Evolutionary conservation across 2,113 vertebrate genomes (phyloP), one percentile per base, ranked within the genome.

Genomic region (Megaceryle torquata): DNA sequence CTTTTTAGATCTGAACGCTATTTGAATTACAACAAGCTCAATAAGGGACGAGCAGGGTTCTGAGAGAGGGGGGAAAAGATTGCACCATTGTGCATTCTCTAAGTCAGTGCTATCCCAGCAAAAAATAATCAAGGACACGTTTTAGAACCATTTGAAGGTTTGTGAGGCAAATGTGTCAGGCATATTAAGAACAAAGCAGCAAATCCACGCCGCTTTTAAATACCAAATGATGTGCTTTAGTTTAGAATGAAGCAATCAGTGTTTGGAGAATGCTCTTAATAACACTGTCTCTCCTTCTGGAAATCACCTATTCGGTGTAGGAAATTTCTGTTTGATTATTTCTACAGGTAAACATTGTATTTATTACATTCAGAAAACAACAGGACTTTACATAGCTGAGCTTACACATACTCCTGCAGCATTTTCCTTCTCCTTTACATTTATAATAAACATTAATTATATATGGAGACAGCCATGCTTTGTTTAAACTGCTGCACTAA

Each of bases 381-480:
- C 70, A 95, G 87, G 68, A 86, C 86, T 96, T 75, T 65, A 59
- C 67, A 81, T 67, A 93, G 74, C 85, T 89, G 89, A 96, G 70
- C 35, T 82, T 81, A 33, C 80, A 61, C 43, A 29, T 60, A 69
- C 35, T 87, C 39, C 37, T 97, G 91, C 35, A 91, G 53, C 79
- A 53, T 92, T 95, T 95, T 68, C 35, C 26, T 56, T 70, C 70
- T 84, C 81, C 75, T 84, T 91, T 81, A 75, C 63, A 44, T 95
- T 91, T 90, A 69, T 92, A 93, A 95, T 89, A 97, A 94, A 95
- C 87, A 97, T 96, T 85, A 97, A 97, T 97, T 96, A 97, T 97
- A 97, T 93, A 96, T 95, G 87, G 95, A 92, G 72, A 89, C 68
- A 86, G 65, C 41, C 68, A 35, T 51, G 60, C 89, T 96, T 97